A percentile compares a stretch with the other conserved stretches of the same genome.
Evolutionary conservation across 1,140 invertebrate genomes (phyloP).

Genomic region (Heliconius hewitsoni): DNA sequence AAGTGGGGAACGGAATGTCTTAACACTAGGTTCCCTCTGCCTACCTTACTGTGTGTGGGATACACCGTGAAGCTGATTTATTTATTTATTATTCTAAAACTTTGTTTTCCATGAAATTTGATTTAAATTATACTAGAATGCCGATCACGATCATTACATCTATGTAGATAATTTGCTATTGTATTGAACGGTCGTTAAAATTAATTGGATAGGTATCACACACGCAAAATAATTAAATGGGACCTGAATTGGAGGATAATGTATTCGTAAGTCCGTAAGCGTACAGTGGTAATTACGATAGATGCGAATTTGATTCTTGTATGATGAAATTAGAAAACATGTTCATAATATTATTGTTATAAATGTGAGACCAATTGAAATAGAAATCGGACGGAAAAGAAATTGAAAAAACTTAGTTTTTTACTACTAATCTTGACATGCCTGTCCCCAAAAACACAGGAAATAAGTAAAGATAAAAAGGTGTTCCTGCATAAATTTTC

Average conservation of each 20-base stretch:
- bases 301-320: background rate
- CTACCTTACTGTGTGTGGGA: no score
- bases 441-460: background rate
- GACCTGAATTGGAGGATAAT: background rate
- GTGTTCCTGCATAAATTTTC: background rate
- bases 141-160: background rate
- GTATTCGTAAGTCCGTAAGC: background rate
- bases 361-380: no score
- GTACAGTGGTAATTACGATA: background rate
- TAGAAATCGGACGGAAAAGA: no score
- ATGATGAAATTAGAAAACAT: background rate
- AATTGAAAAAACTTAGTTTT: background rate
- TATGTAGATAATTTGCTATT: slow-evolving; percentile 10
- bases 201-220: slow-evolving; percentile 14
- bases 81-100: background rate
- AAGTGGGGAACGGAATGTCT: no score
- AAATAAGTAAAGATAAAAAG: slow-evolving; percentile 3
- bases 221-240: slow-evolving; percentile 4
- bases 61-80: no score
- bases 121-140: slow-evolving; percentile 1
- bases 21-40: no score
- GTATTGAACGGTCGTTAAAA: background rate
- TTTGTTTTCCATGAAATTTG: background rate
- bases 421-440: background rate
- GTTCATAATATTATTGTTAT: no score